Percentiles rank a stretch among this genome's conserved stretches.
Evolutionary conservation across 2,888 invertebrate species (phyloP).

Genomic region (Drymonia ruficornis): DNA sequence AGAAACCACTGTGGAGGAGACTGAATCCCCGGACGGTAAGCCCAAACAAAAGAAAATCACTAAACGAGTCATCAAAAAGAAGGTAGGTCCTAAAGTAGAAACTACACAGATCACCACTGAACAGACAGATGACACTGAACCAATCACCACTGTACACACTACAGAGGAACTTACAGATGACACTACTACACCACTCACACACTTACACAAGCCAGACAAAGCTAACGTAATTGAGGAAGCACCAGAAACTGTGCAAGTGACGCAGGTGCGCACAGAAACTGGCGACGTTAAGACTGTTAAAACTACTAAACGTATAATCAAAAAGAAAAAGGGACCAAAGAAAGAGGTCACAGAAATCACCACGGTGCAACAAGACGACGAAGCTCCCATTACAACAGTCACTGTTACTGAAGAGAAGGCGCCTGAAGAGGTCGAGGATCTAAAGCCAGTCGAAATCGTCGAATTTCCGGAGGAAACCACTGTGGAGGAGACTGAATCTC

Average conservation of each 20-base stretch:
- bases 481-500: conserved; percentile 5
- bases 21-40: conserved; percentile 16
- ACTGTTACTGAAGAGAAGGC: conserved; percentile 28
- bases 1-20: conserved; percentile 8
- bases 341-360: conserved; percentile 36
- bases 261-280: conserved; percentile 23
- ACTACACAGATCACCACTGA: conserved; percentile 16
- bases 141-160: conserved; percentile 9
- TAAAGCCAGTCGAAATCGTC: conserved; percentile 4
- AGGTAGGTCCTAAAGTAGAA: conserved; percentile 20
- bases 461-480: conserved; percentile 14
- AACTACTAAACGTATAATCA: conserved; percentile 40
- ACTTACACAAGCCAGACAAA: neutral
- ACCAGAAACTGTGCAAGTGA: conserved; percentile 26
- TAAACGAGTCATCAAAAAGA: conserved; percentile 15
- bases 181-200: conserved; percentile 9
- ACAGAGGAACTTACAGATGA: conserved; percentile 10
- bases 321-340: conserved; percentile 43
- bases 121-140: conserved; percentile 10
- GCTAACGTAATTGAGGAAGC: conserved; percentile 24
- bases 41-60: conserved; percentile 7
- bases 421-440: conserved; percentile 36
- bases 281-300: conserved; percentile 48
- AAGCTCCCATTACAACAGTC: conserved; percentile 42
- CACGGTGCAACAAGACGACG: conserved; percentile 53